Conservation (phyloP, 2,888 invertebrate genomes). For the Timandra comae region DNA sequence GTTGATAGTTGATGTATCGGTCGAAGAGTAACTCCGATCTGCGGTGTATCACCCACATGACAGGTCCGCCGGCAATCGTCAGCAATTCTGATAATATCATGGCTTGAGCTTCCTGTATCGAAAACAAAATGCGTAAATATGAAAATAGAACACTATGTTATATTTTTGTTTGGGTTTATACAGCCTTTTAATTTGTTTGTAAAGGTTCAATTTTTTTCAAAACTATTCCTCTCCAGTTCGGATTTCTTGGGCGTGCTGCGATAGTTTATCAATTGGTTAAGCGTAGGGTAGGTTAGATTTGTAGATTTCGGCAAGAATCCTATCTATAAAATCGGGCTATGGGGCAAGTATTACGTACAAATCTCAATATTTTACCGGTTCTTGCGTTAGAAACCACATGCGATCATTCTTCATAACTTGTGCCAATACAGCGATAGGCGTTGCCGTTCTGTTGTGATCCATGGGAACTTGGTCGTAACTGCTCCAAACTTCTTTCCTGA, state of each 20-base stretch:
- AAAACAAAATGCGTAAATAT: too few relatives aligned
- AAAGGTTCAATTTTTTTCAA: too few relatives aligned
- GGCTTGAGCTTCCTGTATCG: conserved; percentile 48
- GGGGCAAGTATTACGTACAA: too few relatives aligned
- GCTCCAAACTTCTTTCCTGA: conserved; percentile 36
- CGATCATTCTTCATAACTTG: conserved; percentile 54
- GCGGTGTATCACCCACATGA: conserved; percentile 49
- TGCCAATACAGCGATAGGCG: conserved; percentile 39
- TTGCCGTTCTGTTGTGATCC: conserved; percentile 60
- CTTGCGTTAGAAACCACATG: conserved; percentile 53
- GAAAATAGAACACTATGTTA: too few relatives aligned
- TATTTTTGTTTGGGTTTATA: too few relatives aligned
- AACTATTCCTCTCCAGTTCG: too few relatives aligned
- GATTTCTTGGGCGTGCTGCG: too few relatives aligned
- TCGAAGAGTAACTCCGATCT: conserved; percentile 44
- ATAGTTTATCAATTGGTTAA: too few relatives aligned
- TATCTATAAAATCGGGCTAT: too few relatives aligned
- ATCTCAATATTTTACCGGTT: conserved; percentile 44
- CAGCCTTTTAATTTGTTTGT: too few relatives aligned
- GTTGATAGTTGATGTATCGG: conserved; percentile 32
- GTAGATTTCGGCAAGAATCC: too few relatives aligned
- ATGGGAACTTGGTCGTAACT: conserved; percentile 57
- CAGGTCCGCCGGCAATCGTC: conserved; percentile 53
- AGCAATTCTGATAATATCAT: conserved; percentile 49
- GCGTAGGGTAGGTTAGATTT: too few relatives aligned